Base-by-base conservation (phyloP, 2,797 vertebrate genomes). In the Urosaurus nigricauda region DNA sequence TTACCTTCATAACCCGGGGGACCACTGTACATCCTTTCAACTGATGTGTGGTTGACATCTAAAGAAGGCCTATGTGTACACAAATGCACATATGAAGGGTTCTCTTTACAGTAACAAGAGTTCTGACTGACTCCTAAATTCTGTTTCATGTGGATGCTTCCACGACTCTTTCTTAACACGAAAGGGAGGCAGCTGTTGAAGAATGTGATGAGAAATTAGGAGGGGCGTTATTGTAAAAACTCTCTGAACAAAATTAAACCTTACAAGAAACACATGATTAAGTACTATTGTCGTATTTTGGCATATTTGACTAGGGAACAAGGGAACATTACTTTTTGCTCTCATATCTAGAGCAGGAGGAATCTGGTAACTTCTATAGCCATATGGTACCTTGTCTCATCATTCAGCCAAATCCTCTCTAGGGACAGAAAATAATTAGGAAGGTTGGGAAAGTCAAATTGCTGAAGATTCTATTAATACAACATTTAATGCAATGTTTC, bases 331-430 rank as follows among this genome's bases (percentile, higher is more conserved):
- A 51, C 13, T 82, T 26, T 32, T 32, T 78, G 17, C 26, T 83
- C 37, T 56, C 24, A 17, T 43, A 65, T 51, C 80, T 29, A 65
- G 5, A 43, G 63, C 37, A 82, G 68, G 63, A 74, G 53, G 35
- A 63, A 63, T 60, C 70, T 74, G 35, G 40, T 77, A 63, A 63
- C 5, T 53, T 83, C 53, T 68, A 37, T 32, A 83, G 71, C 79
- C 80, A 68, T 88, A 77, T 83, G 87, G n/a, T 47, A 65, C 24
- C 21, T 43, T 7, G 19, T 83, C 73, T 77, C 80, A 65, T 53
- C 80, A 88, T 88, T 51, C 58, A 65, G 80, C 29, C 71, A 75
- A 37, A 58, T 47, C 32, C 21, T 37, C 24, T 68, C 71, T 65
- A 68, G 37, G 58, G 43, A 65, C 40, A 77, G 35, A 43, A 75